Evolutionary conservation across 2,888 invertebrate genomes (phyloP), one percentile per base, ranked within the genome.

Genomic region (Ctena decussata): DNA sequence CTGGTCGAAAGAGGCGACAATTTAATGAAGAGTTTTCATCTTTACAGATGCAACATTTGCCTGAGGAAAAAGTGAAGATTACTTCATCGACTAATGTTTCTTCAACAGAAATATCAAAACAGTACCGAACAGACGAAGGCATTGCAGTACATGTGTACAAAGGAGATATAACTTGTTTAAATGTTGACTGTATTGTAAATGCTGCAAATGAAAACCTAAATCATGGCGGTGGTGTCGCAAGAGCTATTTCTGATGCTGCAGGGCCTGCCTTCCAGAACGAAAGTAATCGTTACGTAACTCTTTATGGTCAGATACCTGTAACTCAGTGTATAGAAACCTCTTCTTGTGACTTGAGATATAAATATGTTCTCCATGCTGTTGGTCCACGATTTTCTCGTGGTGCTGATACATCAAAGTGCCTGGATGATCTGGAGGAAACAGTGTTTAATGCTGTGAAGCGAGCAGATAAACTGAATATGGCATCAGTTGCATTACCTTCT

Each of bases 131-230:
- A 11, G 41, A 11, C 41, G 41, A 41, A 41, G 41, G 41, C 8
- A 41, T 69, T 18, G 27, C 12, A 69, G 69, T 69, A 5, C 6
- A 21, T 27, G 80, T 81, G 11, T 81, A 77, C 37, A 27, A 83
- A 18, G 85, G 77, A 0, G 77, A 78, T 37, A 85, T 87, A 24
- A 24, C 82, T 6, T 65, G 71, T 39, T 46, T 78, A 3, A 77
- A 77, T 0, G 82, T 82, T 6, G 84, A 87, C 30, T 87, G 87
- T 53, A 87, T 87, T 53, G 87, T 87, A 44, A 87, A 87, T 83
- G 74, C 80, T 37, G 87, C 84, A 24, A 87, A 87, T 81, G 37
- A 37, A n/a, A n/a, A 49, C 8, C 71, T 87, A 12, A n/a, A 71
- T n/a, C 87, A 87, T 65, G 46, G 69, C 27, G 80, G 80, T 11